Conservation (phyloP, 2,113 vertebrate species). For the Puma concolor region DNA sequence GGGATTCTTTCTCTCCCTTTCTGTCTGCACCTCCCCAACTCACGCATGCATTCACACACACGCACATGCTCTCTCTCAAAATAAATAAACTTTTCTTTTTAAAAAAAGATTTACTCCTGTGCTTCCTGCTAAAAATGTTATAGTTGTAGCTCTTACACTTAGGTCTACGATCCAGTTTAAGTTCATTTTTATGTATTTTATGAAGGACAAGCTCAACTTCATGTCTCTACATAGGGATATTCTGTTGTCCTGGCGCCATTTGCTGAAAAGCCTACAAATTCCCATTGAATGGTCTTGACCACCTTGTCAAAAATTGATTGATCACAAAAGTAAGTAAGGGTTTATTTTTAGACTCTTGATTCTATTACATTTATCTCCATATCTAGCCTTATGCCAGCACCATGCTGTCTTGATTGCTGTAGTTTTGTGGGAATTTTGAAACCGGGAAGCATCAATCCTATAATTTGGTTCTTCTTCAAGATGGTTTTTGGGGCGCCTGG, state of each 20-base stretch:
- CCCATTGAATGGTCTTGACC: neutral
- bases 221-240: neutral
- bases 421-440: neutral
- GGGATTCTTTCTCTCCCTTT: too few relatives aligned
- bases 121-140: neutral
- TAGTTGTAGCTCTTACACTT: neutral
- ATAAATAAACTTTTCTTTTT: too few relatives aligned
- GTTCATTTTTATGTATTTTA: neutral
- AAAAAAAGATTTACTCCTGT: neutral
- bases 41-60: too few relatives aligned
- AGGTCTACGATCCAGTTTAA: neutral
- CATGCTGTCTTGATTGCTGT: neutral
- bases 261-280: neutral
- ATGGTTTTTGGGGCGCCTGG: neutral
- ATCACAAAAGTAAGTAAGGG: neutral
- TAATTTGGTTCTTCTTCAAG: neutral
- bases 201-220: neutral
- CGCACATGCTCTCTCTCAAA: too few relatives aligned
- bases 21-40: too few relatives aligned
- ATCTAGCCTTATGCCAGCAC: neutral
- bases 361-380: neutral
- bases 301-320: neutral
- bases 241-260: neutral
- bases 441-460: neutral
- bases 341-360: neutral